Evolutionary conservation across 2,113 vertebrate genomes (phyloP).

Genomic region (Sturnus vulgaris): DNA sequence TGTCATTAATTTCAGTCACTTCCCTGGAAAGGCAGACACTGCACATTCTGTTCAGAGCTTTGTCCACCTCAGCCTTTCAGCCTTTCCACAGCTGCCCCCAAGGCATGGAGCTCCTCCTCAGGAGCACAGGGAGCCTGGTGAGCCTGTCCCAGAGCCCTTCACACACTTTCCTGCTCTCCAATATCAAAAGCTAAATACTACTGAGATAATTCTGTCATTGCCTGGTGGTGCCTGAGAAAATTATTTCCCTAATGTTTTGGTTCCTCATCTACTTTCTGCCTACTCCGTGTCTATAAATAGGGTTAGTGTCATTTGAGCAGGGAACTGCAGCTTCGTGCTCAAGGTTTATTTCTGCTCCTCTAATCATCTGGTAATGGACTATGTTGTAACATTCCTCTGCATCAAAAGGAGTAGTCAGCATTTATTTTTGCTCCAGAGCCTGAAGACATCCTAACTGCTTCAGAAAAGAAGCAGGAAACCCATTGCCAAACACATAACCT

Average conservation of each 20-base stretch:
- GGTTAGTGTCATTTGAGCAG: slow-evolving; percentile 14
- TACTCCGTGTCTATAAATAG: slow-evolving; percentile 42
- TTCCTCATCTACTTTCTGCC: slow-evolving; percentile 32
- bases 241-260: slow-evolving; percentile 57
- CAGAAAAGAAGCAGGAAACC: not conserved
- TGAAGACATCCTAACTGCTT: not conserved
- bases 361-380: slow-evolving; percentile 40
- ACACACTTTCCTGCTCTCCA: slow-evolving; percentile 21
- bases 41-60: not conserved
- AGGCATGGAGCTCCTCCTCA: accelerated
- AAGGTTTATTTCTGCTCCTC: slow-evolving; percentile 58
- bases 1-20: slow-evolving; percentile 32
- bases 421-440: slow-evolving; percentile 28
- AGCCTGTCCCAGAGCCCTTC: not conserved
- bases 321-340: slow-evolving; percentile 2
- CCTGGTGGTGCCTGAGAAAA: slow-evolving; percentile 41
- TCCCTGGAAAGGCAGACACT: not conserved
- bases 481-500: not conserved
- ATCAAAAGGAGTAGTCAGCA: slow-evolving; percentile 15
- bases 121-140: not conserved
- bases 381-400: slow-evolving; percentile 28
- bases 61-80: not conserved
- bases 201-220: slow-evolving; percentile 60
- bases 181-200: slow-evolving; percentile 55
- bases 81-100: not conserved